phyloP scores from a whole-genome alignment of 2,113 vertebrate species.

The Anguilla rostrata region DNA sequence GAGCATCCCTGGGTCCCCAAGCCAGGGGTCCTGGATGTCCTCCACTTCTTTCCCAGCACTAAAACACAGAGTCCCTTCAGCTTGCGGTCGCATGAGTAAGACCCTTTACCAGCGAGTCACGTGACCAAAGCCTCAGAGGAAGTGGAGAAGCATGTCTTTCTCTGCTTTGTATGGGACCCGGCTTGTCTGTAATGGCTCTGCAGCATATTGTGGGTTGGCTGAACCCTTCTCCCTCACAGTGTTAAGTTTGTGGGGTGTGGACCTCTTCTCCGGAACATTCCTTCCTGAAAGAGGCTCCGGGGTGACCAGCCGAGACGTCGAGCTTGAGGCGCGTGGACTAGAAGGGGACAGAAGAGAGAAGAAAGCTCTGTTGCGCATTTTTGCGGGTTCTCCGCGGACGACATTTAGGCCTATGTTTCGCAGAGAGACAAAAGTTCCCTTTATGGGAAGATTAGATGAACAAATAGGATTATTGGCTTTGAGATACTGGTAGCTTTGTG shows the following conservation, averaged over 20 bases:
- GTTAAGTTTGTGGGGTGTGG: background rate
- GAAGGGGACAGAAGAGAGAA: conserved; percentile 10
- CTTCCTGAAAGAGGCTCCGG: background rate
- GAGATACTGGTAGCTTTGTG: conserved; percentile 80
- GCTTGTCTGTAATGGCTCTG: background rate
- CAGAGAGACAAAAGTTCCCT: conserved; percentile 77
- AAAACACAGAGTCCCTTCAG: background rate
- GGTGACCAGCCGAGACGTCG: background rate
- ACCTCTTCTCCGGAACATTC: background rate
- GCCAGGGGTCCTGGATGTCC: background rate
- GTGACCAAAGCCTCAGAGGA: background rate
- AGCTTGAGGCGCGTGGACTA: background rate
- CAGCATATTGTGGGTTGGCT: background rate
- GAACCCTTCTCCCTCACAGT: background rate
- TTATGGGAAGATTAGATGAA: conserved; percentile 78
- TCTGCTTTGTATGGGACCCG: background rate
- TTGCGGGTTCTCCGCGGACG: conserved; percentile 18
- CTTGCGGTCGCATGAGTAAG: background rate
- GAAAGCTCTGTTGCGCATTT: conserved; percentile 23
- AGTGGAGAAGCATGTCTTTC: background rate
- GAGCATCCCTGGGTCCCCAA: background rate
- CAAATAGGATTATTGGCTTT: conserved; percentile 77
- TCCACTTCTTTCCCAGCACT: background rate
- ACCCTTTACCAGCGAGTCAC: background rate
- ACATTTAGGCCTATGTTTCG: conserved; percentile 72